Evolutionary conservation across 2,888 invertebrate species (phyloP).

Genomic region (Hoplodrina ambigua): DNA sequence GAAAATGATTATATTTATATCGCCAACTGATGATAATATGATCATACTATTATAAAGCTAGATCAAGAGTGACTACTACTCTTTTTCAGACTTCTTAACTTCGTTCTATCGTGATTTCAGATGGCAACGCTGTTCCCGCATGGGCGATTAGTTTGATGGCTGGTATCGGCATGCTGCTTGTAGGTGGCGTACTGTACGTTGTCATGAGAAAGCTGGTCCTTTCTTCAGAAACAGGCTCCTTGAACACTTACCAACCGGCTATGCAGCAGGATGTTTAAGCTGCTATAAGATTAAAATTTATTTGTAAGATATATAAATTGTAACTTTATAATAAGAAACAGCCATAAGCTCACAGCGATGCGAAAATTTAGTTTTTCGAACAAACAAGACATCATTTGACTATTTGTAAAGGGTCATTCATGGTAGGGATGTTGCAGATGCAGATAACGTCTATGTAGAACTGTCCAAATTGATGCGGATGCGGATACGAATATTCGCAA

Average conservation of each 20-base stretch:
- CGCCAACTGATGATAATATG: neutral
- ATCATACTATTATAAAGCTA: neutral
- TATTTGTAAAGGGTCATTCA: neutral
- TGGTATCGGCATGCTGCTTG: slow-evolving; percentile 92
- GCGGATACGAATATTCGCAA: too few species aligned
- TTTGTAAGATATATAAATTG: slow-evolving; percentile 38
- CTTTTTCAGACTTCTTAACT: neutral
- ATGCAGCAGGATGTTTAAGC: slow-evolving; percentile 87
- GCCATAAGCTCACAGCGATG: neutral
- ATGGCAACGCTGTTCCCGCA: slow-evolving; percentile 93
- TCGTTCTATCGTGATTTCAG: slow-evolving; percentile 77
- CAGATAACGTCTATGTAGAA: too few species aligned
- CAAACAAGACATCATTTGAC: slow-evolving; percentile 38
- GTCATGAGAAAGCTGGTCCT: slow-evolving; percentile 93
- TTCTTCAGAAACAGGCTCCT: slow-evolving; percentile 85
- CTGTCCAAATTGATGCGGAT: too few species aligned
- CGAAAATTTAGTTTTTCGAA: neutral
- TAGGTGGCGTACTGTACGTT: slow-evolving; percentile 93
- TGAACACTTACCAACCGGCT: slow-evolving; percentile 89
- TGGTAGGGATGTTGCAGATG: neutral
- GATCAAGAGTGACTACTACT: neutral
- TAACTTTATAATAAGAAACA: slow-evolving; percentile 19
- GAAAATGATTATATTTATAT: neutral
- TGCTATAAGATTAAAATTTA: slow-evolving; percentile 30
- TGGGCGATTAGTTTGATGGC: slow-evolving; percentile 94